phyloP scores from a whole-genome alignment of 2,888 invertebrate genomes.

The Scaptomyza tumidula region DNA sequence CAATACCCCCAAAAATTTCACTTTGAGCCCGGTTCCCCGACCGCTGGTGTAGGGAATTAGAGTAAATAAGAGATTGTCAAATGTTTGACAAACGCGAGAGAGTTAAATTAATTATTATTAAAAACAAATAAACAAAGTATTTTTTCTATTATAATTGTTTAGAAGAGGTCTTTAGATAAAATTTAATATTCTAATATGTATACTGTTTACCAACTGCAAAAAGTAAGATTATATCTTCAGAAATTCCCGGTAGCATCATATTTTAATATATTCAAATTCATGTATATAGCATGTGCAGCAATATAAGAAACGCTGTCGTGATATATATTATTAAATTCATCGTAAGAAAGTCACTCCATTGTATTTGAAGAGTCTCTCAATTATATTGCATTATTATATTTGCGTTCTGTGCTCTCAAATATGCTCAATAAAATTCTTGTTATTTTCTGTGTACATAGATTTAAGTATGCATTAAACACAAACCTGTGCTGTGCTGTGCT shows the following conservation, averaged over 20 bases:
- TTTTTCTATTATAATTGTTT: neutral
- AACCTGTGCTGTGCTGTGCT: slow-evolving; percentile 1
- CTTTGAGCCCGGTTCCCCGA: too few species aligned
- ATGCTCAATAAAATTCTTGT: neutral
- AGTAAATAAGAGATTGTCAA: neutral
- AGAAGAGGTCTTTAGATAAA: neutral
- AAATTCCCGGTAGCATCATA: neutral
- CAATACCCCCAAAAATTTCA: too few species aligned
- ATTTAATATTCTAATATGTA: neutral
- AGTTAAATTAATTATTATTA: too few species aligned
- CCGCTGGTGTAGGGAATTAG: neutral
- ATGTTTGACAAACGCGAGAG: too few species aligned
- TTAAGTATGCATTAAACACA: slow-evolving; percentile 4
- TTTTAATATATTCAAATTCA: neutral
- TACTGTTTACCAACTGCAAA: too few species aligned
- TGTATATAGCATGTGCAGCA: neutral
- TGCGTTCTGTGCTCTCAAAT: neutral
- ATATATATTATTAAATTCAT: neutral
- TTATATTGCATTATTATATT: neutral
- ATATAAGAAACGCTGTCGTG: neutral
- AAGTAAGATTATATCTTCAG: too few species aligned
- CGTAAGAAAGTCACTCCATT: neutral
- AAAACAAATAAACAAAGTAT: too few species aligned
- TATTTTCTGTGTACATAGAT: slow-evolving; percentile 2
- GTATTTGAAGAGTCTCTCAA: neutral